Evolutionary conservation across 2,888 invertebrate genomes (phyloP).

Genomic region (Endotricha flammealis): DNA sequence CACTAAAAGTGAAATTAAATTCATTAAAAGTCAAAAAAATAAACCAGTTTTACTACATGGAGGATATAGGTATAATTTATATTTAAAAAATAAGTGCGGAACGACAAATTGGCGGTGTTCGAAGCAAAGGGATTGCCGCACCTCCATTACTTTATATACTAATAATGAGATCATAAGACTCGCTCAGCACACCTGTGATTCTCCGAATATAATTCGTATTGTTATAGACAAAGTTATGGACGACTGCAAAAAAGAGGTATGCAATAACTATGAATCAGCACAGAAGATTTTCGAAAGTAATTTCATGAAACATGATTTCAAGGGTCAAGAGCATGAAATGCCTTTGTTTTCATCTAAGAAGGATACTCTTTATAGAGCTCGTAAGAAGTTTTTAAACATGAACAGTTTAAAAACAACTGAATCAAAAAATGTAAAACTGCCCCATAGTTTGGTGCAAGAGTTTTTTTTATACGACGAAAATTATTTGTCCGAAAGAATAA

Average conservation of each 20-base stretch:
- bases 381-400: too few relatives aligned
- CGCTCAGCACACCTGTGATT: not conserved
- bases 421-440: not conserved
- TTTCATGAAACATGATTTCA: constrained; percentile 5
- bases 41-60: constrained; percentile 1
- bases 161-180: constrained; percentile 2
- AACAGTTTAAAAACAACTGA: not conserved
- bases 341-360: constrained; percentile 1
- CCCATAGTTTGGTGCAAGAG: not conserved
- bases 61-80: not conserved
- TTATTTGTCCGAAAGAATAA: not conserved
- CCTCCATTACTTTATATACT: constrained; percentile 1
- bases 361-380: constrained; percentile 1
- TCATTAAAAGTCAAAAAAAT: too few relatives aligned
- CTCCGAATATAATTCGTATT: not conserved
- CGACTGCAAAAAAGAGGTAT: constrained; percentile 5
- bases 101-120: constrained; percentile 1
- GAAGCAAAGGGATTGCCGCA: constrained; percentile 1
- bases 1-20: too few relatives aligned
- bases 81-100: not conserved
- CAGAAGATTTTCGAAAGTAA: constrained; percentile 6
- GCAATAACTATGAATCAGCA: not conserved
- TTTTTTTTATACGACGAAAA: not conserved
- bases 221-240: not conserved
- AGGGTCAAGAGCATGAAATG: constrained; percentile 8